Base-by-base conservation (phyloP, 2,113 vertebrate genomes). In the Hippocampus comes region DNA sequence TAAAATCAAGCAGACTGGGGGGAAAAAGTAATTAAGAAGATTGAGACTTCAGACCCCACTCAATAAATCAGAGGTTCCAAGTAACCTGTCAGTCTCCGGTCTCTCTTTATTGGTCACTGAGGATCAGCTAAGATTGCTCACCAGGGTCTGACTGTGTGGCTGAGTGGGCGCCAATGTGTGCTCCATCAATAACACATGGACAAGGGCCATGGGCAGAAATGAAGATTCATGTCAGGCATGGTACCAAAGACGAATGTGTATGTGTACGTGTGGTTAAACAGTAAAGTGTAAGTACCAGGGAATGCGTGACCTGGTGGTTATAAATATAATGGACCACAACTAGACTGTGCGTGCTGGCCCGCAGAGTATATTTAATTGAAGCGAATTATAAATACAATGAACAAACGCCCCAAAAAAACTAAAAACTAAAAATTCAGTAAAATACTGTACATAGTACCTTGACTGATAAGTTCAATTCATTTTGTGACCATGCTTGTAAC, bases 51-150 rank as follows among this genome's bases (percentile, higher is more conserved):
- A 67, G 77, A 82, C 77, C 75, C 73, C 53, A 83, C 81, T 88
- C 79, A 79, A 91, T 91, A 91, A 86, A 88, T 91, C 87, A 87
- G 84, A 83, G 79, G 69, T 48, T 68, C 77, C 59, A 69, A 78
- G 85, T 74, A 82, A 89, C 80, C 84, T 86, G 87, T 86, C 84
- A 86, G 84, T 89, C 86, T 82, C 81, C 72, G 65, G 82, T 80
- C 84, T 78, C 82, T 82, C 86, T 84, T 90, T 89, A 90, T 90
- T 91, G 88, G 88, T 89, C 88, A 89, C 85, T 20, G 73, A 89
- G 84, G 88, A 89, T 88, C 87, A 86, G 84, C 84, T 82, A 75
- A 83, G 82, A 89, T 87, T 89, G 86, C 85, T 87, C 86, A 86
- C 86, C 8, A 11, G 79, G 75, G 82, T 82, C 71, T 82, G 4